Evolutionary conservation across 2,113 vertebrate species (phyloP), one percentile per base, ranked within the genome.

Genomic region (Siniperca knerii): DNA sequence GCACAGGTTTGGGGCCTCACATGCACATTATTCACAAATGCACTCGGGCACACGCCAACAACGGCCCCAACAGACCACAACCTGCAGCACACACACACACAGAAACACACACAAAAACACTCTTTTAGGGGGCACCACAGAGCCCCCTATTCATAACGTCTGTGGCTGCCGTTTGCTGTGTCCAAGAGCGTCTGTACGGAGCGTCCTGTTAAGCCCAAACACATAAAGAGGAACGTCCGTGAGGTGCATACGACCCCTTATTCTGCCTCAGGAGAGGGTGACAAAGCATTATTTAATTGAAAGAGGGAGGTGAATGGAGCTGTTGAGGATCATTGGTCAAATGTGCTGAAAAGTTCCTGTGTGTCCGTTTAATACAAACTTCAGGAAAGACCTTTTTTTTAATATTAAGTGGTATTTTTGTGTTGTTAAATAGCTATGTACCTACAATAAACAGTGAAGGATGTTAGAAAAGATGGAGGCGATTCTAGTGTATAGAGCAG

Each of bases 201-300:
- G 90, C 73, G 90, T 95, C 92, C 94, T 84, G 91, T 87, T 84
- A 69, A 78, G 84, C 81, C 84, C 77, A n/a, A 13, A 79, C 81
- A 44, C 81, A 93, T 84, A 90, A 92, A 92, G 84, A 68, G 54
- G 68, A 54, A 6, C 78, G 33, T 85, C 68, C 92, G 93, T 95
- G 94, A 95, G 93, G 91, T 74, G 94, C 93, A 95, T 95, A 69
- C 88, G 23, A 75, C 42, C 37, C 79, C 75, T 79, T n/a, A 12
- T 66, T 88, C 82, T 71, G 72, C 77, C 72, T 69, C 55, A 75
- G 74, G 78, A 91, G 71, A 91, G 75, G 85, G 83, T 91, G 93
- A 94, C 86, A 58, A 77, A 90, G 90, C 88, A 52, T 72, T 85
- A 84, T 89, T 90, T 85, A 35, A 89, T 46, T 78, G 33, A 89